These are phyloP conservation scores for Leistus spinibarbis DNA, from an alignment of 2,888 invertebrate species.

Conservation along the genomic window DNA sequence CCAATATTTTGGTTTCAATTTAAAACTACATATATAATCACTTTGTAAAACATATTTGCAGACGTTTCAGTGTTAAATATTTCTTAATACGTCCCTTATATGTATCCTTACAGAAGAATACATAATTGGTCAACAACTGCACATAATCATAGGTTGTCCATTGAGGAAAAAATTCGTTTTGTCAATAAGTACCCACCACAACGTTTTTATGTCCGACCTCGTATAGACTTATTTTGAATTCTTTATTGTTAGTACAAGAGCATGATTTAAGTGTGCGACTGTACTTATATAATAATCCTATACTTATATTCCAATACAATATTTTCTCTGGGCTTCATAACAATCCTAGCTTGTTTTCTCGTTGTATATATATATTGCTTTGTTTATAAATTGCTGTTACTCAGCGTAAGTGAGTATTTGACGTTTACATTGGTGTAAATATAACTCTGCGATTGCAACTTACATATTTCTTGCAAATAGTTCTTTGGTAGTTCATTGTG, in stretches of 20 bases:
- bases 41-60: too few species aligned
- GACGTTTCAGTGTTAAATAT: too few species aligned
- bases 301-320: not conserved
- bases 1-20: too few species aligned
- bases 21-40: too few species aligned
- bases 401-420: not conserved
- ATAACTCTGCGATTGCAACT: not conserved
- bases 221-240: too few species aligned
- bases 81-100: not conserved
- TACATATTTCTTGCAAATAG: not conserved
- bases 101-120: not conserved
- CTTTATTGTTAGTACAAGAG: too few species aligned
- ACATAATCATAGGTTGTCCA: slow-evolving; percentile 25
- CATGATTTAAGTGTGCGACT: not conserved
- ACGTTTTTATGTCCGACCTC: too few species aligned
- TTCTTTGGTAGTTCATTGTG: too few species aligned
- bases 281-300: not conserved
- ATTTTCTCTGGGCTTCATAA: not conserved
- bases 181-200: slow-evolving; percentile 20
- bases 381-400: not conserved
- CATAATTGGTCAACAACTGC: slow-evolving; percentile 27
- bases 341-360: not conserved
- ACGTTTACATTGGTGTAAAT: not conserved
- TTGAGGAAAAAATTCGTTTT: slow-evolving; percentile 16
- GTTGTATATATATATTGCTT: not conserved